Percentiles rank a stretch among this genome's conserved stretches.
These are phyloP conservation scores for Acrobasis repandana DNA, from an alignment of 2,888 invertebrate species.

Conservation along the genomic window DNA sequence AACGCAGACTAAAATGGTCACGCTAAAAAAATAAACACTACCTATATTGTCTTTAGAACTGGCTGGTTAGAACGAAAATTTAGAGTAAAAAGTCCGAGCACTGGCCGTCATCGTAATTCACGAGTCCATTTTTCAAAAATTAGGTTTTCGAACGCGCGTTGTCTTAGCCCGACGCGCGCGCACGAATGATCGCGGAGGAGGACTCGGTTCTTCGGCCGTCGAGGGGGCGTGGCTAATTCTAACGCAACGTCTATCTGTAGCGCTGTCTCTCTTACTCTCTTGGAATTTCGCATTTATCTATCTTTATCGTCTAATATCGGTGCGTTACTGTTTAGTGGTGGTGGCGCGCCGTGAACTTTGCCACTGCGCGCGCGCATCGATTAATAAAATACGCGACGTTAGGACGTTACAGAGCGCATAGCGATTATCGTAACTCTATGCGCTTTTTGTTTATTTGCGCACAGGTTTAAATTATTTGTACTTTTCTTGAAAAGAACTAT, in stretches of 20 bases:
- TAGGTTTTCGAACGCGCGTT: constrained; percentile 43
- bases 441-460: constrained; percentile 42
- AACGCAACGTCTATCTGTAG: constrained; percentile 74
- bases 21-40: constrained; percentile 25
- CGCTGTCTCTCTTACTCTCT: constrained; percentile 51
- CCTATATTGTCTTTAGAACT: constrained; percentile 10
- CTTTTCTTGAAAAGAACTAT: background rate
- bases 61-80: constrained; percentile 27
- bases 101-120: constrained; percentile 54
- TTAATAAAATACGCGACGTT: constrained; percentile 63
- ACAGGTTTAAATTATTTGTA: background rate
- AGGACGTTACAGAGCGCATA: constrained; percentile 70
- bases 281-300: constrained; percentile 27
- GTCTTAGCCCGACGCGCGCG: constrained; percentile 78
- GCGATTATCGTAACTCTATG: constrained; percentile 63
- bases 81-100: constrained; percentile 39
- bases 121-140: constrained; percentile 57
- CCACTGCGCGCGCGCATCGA: constrained; percentile 64
- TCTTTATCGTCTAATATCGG: constrained; percentile 65
- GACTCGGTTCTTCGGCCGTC: constrained; percentile 64
- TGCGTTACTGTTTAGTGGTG: constrained; percentile 68
- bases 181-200: constrained; percentile 79
- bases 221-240: constrained; percentile 74
- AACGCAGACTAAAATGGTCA: constrained; percentile 61
- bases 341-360: constrained; percentile 79